Conservation (phyloP, 1,140 invertebrate genomes). For the Cepaea nemoralis region DNA sequence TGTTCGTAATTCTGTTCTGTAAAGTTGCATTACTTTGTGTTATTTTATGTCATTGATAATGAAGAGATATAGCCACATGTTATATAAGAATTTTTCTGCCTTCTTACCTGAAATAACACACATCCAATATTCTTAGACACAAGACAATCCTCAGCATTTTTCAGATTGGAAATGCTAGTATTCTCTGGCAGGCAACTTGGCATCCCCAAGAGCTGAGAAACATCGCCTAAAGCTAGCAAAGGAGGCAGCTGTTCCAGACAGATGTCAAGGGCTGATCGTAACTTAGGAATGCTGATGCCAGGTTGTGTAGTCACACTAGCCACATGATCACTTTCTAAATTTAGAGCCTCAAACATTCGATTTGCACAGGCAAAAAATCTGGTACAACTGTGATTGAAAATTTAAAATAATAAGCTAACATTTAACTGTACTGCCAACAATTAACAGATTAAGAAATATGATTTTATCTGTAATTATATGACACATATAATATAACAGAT, state of each 20-base stretch:
- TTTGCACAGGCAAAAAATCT: constrained; percentile 62
- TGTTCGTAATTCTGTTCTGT: no score
- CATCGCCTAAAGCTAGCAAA: constrained; percentile 65
- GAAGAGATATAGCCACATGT: no score
- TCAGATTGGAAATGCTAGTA: constrained; percentile 64
- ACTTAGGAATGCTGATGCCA: constrained; percentile 36
- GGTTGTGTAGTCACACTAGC: not conserved
- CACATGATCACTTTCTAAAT: constrained; percentile 61
- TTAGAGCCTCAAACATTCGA: constrained; percentile 67
- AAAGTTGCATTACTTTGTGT: no score
- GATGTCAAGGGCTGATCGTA: constrained; percentile 65
- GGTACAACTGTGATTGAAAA: constrained; percentile 60
- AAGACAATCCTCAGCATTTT: constrained; percentile 56
- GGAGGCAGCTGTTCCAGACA: constrained; percentile 65
- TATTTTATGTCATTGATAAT: no score
- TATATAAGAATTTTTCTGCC: no score
- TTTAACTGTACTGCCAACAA: no score
- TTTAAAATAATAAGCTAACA: no score
- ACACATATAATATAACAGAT: no score
- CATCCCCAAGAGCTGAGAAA: constrained; percentile 46
- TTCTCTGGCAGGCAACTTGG: constrained; percentile 67
- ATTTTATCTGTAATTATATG: no score
- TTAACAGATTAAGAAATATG: no score
- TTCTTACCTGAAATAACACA: constrained; percentile 66
- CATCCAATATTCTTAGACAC: constrained; percentile 69